These are phyloP conservation scores for Telmatherina bonti DNA, from an alignment of 2,797 vertebrate species.

Conservation along the genomic window DNA sequence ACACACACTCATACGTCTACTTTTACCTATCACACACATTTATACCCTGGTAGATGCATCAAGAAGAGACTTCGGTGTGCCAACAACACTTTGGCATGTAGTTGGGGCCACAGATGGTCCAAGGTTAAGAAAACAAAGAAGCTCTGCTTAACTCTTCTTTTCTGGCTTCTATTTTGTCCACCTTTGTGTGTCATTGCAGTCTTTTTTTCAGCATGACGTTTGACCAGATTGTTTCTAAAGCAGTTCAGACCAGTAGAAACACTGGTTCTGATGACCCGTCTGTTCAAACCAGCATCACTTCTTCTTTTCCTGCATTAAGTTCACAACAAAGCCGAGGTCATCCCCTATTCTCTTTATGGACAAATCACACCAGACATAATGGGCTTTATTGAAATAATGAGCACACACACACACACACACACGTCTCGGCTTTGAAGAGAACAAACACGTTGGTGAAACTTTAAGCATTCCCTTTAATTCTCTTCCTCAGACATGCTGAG, in stretches of 20 bases:
- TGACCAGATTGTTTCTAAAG: too few relatives aligned
- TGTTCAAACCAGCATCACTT: constrained; percentile 64
- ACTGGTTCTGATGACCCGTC: constrained; percentile 53
- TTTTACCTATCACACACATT: too few relatives aligned
- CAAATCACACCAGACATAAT: constrained; percentile 75
- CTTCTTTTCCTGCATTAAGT: constrained; percentile 81
- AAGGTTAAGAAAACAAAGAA: too few relatives aligned
- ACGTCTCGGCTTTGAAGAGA: constrained; percentile 79
- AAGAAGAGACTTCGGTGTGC: too few relatives aligned
- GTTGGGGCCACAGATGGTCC: too few relatives aligned
- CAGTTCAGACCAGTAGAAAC: constrained; percentile 43
- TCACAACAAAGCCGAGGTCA: constrained; percentile 76
- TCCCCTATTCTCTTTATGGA: constrained; percentile 83
- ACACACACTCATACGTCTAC: too few relatives aligned
- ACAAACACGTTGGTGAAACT: constrained; percentile 81
- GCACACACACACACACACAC: constrained; percentile 68
- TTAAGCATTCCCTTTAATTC: constrained; percentile 81
- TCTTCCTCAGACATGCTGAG: constrained; percentile 77
- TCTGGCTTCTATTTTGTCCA: too few relatives aligned
- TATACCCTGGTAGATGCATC: too few relatives aligned
- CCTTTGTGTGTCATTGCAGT: too few relatives aligned
- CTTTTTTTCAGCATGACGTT: too few relatives aligned
- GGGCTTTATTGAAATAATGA: constrained; percentile 83
- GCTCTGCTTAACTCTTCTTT: too few relatives aligned
- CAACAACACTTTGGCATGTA: too few relatives aligned